Base-by-base conservation (phyloP, 2,113 vertebrate genomes). In the Pollimyrus isidori region DNA sequence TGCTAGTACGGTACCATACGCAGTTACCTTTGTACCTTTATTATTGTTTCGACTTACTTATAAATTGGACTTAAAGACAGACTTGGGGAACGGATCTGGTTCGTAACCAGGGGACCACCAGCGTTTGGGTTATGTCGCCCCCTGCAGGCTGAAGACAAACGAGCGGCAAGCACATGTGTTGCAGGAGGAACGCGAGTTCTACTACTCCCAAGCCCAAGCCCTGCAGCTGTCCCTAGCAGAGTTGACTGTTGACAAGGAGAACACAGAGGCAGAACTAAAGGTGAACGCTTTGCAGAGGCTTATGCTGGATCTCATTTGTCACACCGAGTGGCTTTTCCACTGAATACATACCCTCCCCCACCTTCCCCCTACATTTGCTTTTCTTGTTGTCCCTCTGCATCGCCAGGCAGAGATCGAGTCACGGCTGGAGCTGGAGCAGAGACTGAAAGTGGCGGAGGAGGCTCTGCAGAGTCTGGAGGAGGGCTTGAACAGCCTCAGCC, bases 201-300 rank as follows among this genome's bases (percentile, higher is more conserved):
- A 97, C 92, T 98, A 97, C 0, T 95, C 96, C 56, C 97, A 99
- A 94, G 97, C 98, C 0, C 95, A 92, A 87, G 95, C 96, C 0
- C 95, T 99, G 93, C 98, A 99, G 96, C 96, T 96, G 93, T 99
- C 98, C 0, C 96, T 99, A 52, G 95, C 93, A 0, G 98, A 99
- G 94, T 97, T 99, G 93, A 97, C 96, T 0, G 96, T 94, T 0
- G 97, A 99, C 95, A 99, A 99, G 90, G 96, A 96, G 93, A 97
- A 99, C 94, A 96, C 98, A 0, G 98, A 99, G 93, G 95, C 93
- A 19, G 98, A 98, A 92, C 97, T 99, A 88, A 98, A 98, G 98
- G 98, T 99, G 35, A 62, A 39, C 2, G 52, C 3, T 48, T 7
- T 88, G 39, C 6, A 23, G 50, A 39, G 5, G 52, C 86, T 46